Conservation (phyloP, 2,113 vertebrate genomes). For the Thymallus thymallus region DNA sequence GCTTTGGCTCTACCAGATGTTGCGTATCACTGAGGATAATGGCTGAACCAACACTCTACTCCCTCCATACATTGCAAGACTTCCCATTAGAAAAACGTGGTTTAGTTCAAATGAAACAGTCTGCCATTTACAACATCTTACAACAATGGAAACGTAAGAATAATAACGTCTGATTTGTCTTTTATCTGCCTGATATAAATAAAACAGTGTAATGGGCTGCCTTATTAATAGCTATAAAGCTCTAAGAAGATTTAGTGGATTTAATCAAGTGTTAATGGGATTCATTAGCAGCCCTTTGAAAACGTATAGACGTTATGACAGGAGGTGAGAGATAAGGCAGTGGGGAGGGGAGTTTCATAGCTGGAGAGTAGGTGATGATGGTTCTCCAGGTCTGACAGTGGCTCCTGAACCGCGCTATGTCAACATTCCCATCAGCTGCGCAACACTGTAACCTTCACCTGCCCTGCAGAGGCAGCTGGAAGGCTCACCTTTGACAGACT, state of each 20-base stretch:
- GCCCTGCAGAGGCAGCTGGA: slow-evolving; percentile 24
- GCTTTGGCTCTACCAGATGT: slow-evolving; percentile 38
- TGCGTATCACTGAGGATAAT: slow-evolving; percentile 36
- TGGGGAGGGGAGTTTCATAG: slow-evolving; percentile 5
- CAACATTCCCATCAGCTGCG: slow-evolving; percentile 35
- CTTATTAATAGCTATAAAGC: slow-evolving; percentile 31
- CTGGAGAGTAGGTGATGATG: slow-evolving; percentile 8
- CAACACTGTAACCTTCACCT: slow-evolving; percentile 26
- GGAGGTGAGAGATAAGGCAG: slow-evolving; percentile 1
- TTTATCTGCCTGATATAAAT: slow-evolving; percentile 36
- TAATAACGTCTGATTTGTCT: slow-evolving; percentile 12
- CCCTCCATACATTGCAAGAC: slow-evolving; percentile 18
- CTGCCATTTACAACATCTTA: slow-evolving; percentile 21
- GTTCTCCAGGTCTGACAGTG: slow-evolving; percentile 12
- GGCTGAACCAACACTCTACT: not conserved
- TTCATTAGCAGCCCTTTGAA: slow-evolving; percentile 29
- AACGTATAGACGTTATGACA: slow-evolving; percentile 19
- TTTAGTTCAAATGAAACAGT: slow-evolving; percentile 28
- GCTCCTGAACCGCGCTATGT: slow-evolving; percentile 12
- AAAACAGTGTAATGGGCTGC: slow-evolving; percentile 12
- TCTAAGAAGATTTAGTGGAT: slow-evolving; percentile 34
- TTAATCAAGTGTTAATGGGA: slow-evolving; percentile 45
- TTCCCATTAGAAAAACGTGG: slow-evolving; percentile 6
- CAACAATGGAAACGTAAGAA: slow-evolving; percentile 1
- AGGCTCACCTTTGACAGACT: slow-evolving; percentile 63